Conservation (phyloP, 2,113 vertebrate species). For the Echinops telfairi region DNA sequence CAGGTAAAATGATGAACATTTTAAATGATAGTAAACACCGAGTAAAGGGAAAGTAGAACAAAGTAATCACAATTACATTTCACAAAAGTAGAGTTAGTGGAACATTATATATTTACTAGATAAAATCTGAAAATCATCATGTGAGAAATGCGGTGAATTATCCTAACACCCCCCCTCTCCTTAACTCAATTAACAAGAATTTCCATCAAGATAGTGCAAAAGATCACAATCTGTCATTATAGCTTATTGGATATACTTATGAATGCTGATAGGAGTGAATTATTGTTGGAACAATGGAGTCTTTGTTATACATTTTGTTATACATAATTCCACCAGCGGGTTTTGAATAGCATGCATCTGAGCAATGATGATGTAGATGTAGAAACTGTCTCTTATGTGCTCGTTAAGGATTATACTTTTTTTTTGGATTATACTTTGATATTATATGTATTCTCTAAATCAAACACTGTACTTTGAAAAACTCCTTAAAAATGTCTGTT, state of each 20-base stretch:
- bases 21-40: neutral
- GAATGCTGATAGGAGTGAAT: neutral
- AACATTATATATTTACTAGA: neutral
- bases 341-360: neutral
- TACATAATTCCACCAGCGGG: neutral
- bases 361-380: neutral
- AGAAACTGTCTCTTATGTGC: constrained; percentile 1
- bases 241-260: neutral
- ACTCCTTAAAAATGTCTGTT: constrained; percentile 29
- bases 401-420: constrained; percentile 29
- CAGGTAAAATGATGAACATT: neutral
- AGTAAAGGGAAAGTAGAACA: neutral
- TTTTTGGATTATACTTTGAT: neutral
- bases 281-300: neutral
- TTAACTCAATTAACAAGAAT: neutral
- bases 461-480: neutral
- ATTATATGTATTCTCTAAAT: no score
- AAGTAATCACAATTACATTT: constrained; percentile 60
- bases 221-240: neutral
- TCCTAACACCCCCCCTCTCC: neutral
- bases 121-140: constrained; percentile 21
- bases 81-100: neutral
- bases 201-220: neutral
- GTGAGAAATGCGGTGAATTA: constrained; percentile 8
- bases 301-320: no score